These are phyloP conservation scores for Phasianus colchicus DNA, from an alignment of 2,113 vertebrate species.

Conservation along the genomic window DNA sequence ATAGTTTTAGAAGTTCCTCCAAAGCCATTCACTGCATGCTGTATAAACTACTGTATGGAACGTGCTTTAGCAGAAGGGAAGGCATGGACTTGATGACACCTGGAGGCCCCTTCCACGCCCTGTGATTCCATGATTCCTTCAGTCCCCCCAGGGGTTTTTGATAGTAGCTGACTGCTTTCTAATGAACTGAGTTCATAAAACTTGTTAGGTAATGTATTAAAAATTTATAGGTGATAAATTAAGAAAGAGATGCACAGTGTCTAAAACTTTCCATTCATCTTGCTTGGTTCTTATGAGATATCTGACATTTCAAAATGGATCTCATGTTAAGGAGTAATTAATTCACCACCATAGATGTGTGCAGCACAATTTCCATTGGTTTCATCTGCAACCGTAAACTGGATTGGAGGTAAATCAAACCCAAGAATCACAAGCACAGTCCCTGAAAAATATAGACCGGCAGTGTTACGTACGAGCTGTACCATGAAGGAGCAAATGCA, in stretches of 20 bases:
- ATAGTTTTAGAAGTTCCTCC: neutral
- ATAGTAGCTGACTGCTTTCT: neutral
- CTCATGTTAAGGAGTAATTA: neutral
- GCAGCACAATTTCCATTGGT: neutral
- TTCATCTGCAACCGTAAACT: neutral
- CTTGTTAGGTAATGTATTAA: neutral
- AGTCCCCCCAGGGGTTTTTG: neutral
- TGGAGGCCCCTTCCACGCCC: too few relatives aligned
- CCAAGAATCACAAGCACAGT: neutral
- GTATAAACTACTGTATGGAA: neutral
- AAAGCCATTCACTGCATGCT: neutral
- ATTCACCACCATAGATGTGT: neutral
- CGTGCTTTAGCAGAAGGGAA: too few relatives aligned
- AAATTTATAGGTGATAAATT: neutral
- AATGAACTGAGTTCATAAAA: neutral
- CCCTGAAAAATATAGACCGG: neutral
- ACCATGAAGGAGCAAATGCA: neutral
- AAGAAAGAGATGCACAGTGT: neutral
- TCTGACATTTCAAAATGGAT: neutral
- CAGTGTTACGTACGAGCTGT: neutral
- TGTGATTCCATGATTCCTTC: neutral
- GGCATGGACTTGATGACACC: too few relatives aligned
- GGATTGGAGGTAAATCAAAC: neutral
- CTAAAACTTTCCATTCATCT: neutral
- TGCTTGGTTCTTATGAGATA: neutral